Evolutionary conservation across 1,140 invertebrate genomes (phyloP), one percentile per base, ranked within the genome.

Genomic region (Luehdorfia chinensis): DNA sequence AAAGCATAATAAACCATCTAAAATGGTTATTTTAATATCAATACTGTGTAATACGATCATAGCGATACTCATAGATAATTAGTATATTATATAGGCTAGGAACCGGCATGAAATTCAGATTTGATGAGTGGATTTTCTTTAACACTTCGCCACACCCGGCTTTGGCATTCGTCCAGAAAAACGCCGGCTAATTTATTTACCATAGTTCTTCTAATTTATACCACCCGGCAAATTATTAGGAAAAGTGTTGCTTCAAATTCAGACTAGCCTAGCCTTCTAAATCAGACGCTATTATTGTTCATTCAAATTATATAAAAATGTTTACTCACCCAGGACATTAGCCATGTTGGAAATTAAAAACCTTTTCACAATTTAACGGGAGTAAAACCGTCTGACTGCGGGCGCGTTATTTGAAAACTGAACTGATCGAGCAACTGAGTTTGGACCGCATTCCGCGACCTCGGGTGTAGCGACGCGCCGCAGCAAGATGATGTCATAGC

Each of bases 301-400:
- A n/a, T n/a, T n/a, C n/a, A n/a, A n/a, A n/a, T n/a, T n/a, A n/a
- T n/a, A n/a, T 13, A 33, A 21, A 27, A 27, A 44, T 34, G 23
- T 41, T 43, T 27, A 68, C 76, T 84, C 50, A 84, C 79, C 79
- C 53, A 84, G 58, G 55, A 80, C 56, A 59, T 84, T 79, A 48
- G 79, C 62, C 79, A 84, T 84, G 61, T 33, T 75, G 56, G 36
- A 32, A 47, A 27, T 43, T 43, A 52, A 45, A 45, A 58, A 57
- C 47, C 48, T 64, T 56, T 36, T 55, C 56, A 62, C 65, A 54
- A 32, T 54, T 39, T 28, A 54, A 47, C 48, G 37, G 34, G 51
- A 27, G 36, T 39, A 71, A 74, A 70, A 72, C 47, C 53, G 60
- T 50, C 49, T 59, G 28, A 15, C 18, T 37, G 33, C 9, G 16